Evolutionary conservation across 2,888 invertebrate genomes (phyloP).

Genomic region (Phaonia tiefii): DNA sequence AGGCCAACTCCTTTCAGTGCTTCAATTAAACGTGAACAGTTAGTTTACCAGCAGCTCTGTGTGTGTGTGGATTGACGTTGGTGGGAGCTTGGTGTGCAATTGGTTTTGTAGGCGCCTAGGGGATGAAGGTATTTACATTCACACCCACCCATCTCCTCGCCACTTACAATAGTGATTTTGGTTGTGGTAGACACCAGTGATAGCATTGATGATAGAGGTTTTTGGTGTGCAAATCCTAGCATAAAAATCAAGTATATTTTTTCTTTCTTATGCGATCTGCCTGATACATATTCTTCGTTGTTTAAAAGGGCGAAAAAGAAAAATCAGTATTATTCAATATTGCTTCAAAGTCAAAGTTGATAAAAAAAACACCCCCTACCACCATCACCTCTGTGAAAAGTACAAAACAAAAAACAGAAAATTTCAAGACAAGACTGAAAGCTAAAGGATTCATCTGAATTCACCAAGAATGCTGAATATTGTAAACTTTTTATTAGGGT

Average conservation of each 20-base stretch:
- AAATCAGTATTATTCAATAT: neutral
- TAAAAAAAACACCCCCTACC: neutral
- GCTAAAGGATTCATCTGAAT: neutral
- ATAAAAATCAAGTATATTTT: neutral
- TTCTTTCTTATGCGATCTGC: neutral
- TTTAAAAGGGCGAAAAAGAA: neutral
- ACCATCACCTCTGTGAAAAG: no score
- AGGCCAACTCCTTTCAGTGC: neutral
- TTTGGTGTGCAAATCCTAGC: constrained; percentile 17
- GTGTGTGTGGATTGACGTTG: neutral
- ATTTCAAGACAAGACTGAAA: neutral
- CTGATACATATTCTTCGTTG: neutral
- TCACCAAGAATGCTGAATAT: neutral
- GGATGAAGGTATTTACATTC: neutral
- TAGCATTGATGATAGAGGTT: constrained; percentile 22
- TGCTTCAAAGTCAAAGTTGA: constrained; percentile 1
- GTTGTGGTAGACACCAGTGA: neutral
- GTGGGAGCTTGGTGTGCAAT: neutral
- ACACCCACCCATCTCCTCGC: neutral
- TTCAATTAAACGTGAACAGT: constrained; percentile 15
- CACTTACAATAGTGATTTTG: neutral
- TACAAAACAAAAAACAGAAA: no score
- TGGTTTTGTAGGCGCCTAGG: constrained; percentile 13
- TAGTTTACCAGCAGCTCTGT: neutral
- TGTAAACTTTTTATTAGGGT: constrained; percentile 50